phyloP scores from a whole-genome alignment of 2,797 vertebrate genomes.

The Phaenicophaeus curvirostris region DNA sequence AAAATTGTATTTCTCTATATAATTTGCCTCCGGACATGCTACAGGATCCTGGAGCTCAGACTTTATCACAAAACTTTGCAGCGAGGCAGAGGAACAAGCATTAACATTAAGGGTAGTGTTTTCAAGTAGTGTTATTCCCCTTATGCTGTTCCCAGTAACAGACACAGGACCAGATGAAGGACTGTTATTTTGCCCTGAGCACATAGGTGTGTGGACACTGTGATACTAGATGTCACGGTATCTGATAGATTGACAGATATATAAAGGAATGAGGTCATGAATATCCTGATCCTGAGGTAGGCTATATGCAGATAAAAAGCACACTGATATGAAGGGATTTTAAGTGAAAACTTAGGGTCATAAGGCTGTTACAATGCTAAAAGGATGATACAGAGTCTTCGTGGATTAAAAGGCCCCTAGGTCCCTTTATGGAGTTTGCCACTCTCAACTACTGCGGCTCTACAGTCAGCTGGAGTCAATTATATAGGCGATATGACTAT shows the following conservation, averaged over 20 bases:
- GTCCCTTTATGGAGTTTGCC: neutral
- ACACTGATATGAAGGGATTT: neutral
- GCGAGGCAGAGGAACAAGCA: neutral
- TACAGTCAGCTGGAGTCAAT: neutral
- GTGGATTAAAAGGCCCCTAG: neutral
- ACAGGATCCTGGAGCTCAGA: neutral
- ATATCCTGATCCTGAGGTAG: neutral
- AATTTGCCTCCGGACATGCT: neutral
- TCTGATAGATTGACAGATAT: neutral
- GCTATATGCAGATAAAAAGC: neutral
- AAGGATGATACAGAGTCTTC: neutral
- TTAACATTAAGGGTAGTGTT: neutral
- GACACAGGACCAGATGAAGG: neutral
- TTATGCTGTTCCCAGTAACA: neutral
- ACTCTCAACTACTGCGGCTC: neutral
- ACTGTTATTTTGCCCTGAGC: neutral
- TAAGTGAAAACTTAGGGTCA: neutral
- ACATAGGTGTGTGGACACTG: neutral
- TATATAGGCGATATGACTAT: neutral
- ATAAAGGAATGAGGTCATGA: neutral
- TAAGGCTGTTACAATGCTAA: neutral
- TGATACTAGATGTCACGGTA: neutral
- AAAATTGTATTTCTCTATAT: neutral
- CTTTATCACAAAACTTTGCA: neutral
- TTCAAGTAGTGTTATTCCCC: neutral